Conservation (phyloP, 2,797 vertebrate genomes). For the Chloroceryle amazona region DNA sequence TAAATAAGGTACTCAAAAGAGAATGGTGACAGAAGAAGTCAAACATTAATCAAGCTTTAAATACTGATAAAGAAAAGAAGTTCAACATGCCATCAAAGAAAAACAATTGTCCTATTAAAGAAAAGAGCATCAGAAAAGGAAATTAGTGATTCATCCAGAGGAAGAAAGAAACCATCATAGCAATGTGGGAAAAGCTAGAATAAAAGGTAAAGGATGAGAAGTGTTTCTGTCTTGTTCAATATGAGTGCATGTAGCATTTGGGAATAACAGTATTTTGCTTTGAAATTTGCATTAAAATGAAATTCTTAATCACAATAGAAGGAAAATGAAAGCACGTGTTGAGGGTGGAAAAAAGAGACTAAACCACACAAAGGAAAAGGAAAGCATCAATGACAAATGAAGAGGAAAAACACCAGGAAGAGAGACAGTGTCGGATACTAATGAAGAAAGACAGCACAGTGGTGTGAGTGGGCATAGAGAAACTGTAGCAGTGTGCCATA, state of each 20-base stretch:
- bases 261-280: slow-evolving; percentile 3
- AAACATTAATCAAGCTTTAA: slow-evolving; percentile 46
- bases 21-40: slow-evolving; percentile 33
- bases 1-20: neutral
- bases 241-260: neutral
- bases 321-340: neutral
- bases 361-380: neutral
- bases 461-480: neutral
- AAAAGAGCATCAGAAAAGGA: slow-evolving; percentile 53
- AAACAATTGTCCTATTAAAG: slow-evolving; percentile 39
- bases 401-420: neutral
- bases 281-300: slow-evolving; percentile 60
- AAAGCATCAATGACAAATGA: neutral
- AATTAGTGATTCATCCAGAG: slow-evolving; percentile 45
- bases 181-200: slow-evolving; percentile 19
- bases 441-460: neutral
- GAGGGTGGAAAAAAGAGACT: no score
- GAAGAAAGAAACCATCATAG: slow-evolving; percentile 9
- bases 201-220: slow-evolving; percentile 49
- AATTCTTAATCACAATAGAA: slow-evolving; percentile 32
- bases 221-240: neutral
- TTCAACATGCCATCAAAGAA: slow-evolving; percentile 51
- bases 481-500: neutral
- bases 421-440: neutral
- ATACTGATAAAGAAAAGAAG: slow-evolving; percentile 21